Conservation (phyloP, 1,140 invertebrate species). For the Drosophila orosa region DNA sequence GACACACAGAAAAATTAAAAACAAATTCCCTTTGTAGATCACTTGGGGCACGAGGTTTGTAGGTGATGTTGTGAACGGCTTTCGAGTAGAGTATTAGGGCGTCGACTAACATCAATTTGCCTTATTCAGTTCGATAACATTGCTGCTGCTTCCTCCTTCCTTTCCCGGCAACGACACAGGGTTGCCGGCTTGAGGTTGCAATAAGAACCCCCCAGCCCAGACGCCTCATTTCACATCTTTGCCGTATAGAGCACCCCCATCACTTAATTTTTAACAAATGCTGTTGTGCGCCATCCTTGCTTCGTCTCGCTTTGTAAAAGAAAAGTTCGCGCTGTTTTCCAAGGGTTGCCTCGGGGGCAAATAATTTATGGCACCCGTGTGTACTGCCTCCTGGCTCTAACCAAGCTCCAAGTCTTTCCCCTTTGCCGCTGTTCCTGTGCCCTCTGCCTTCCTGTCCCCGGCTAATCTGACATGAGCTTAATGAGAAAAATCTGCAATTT, state of each 20-base stretch:
- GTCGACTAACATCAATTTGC: not conserved
- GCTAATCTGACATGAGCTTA: constrained; percentile 68
- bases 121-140: constrained; percentile 35
- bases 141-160: constrained; percentile 28
- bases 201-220: constrained; percentile 48
- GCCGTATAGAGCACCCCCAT: constrained; percentile 66
- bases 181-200: constrained; percentile 44
- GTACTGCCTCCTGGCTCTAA: constrained; percentile 36
- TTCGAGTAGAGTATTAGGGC: not conserved
- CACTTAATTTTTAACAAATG: constrained; percentile 80
- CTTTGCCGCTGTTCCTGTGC: constrained; percentile 1
- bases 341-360: constrained; percentile 65
- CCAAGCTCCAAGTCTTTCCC: constrained; percentile 34
- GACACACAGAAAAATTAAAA: not conserved
- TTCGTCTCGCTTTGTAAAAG: constrained; percentile 19
- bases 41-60: not conserved
- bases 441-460: constrained; percentile 13
- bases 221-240: constrained; percentile 13
- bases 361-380: constrained; percentile 78
- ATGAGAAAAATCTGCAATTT: constrained; percentile 76
- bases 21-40: not conserved
- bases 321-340: constrained; percentile 57
- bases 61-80: not conserved
- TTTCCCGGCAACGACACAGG: constrained; percentile 31
- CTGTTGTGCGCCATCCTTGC: constrained; percentile 32